These are phyloP conservation scores for Micoletzkya japonica DNA, from an alignment of 2,888 invertebrate genomes.

Conservation along the genomic window DNA sequence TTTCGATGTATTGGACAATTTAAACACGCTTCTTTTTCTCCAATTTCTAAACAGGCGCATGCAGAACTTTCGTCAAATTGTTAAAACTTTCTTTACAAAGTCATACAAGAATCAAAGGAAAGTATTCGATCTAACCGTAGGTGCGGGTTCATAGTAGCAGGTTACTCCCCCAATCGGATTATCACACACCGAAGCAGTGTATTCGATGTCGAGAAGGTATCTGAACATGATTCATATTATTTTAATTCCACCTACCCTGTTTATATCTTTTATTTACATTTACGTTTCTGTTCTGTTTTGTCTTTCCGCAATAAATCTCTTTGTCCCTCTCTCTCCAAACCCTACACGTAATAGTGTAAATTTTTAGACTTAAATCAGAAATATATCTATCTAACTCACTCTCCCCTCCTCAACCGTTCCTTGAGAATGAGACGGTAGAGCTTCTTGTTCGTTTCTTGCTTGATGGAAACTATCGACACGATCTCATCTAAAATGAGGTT, in stretches of 20 bases:
- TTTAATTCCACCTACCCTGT: neutral
- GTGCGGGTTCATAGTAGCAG: constrained; percentile 34
- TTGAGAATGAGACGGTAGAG: constrained; percentile 48
- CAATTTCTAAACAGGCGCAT: no score
- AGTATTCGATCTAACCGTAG: no score
- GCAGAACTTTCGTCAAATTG: no score
- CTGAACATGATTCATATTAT: constrained; percentile 5
- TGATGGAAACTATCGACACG: constrained; percentile 43
- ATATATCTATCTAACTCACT: constrained; percentile 22
- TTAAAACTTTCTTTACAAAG: neutral
- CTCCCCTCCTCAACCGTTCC: constrained; percentile 37
- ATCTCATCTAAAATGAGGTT: constrained; percentile 30
- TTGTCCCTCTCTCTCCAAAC: neutral
- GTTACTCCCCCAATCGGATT: constrained; percentile 39
- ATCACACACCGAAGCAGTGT: constrained; percentile 40
- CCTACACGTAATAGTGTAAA: no score
- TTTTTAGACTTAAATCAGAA: no score
- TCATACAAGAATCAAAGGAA: neutral
- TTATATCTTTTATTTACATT: neutral
- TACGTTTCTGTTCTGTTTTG: no score
- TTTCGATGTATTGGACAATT: no score
- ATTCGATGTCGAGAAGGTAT: constrained; percentile 44
- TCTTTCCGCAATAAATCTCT: no score
- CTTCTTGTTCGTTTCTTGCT: constrained; percentile 52
- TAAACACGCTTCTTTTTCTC: no score